Conservation (phyloP, 2,888 invertebrate species). For the Balanococcus diminutus region DNA sequence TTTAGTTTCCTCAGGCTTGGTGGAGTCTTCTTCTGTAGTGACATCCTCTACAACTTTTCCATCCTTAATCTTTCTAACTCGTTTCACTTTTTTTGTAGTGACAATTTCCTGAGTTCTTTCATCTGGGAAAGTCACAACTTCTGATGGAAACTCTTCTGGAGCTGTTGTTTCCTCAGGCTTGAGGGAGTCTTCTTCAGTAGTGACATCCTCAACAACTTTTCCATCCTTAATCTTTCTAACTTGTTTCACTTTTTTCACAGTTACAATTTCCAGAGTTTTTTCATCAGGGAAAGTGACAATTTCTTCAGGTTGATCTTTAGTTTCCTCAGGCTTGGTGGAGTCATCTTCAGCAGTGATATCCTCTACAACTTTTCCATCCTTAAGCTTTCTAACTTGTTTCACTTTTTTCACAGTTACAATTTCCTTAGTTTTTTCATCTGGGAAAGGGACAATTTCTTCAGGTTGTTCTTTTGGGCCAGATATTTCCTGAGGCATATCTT, state of each 20-base stretch:
- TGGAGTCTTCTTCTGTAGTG: background rate
- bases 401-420: background rate
- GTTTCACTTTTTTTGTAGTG: background rate
- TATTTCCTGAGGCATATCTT: background rate
- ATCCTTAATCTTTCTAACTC: conserved; percentile 8
- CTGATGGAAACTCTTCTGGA: background rate
- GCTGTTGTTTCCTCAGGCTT: background rate
- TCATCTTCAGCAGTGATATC: background rate
- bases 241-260: background rate
- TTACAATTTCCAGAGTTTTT: background rate
- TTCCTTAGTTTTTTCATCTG: background rate
- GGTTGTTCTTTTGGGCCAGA: background rate
- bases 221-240: background rate
- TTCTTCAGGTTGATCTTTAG: background rate
- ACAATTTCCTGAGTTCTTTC: background rate
- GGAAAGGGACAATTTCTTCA: conserved; percentile 33
- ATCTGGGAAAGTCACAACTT: background rate
- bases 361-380: background rate
- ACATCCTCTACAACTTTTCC: conserved; percentile 46
- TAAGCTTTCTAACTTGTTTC: background rate
- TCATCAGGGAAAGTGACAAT: background rate
- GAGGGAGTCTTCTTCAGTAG: background rate
- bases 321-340: background rate
- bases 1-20: background rate
- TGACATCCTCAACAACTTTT: background rate